Conservation (phyloP, 2,888 invertebrate genomes). For the Drosophila crucigera region DNA sequence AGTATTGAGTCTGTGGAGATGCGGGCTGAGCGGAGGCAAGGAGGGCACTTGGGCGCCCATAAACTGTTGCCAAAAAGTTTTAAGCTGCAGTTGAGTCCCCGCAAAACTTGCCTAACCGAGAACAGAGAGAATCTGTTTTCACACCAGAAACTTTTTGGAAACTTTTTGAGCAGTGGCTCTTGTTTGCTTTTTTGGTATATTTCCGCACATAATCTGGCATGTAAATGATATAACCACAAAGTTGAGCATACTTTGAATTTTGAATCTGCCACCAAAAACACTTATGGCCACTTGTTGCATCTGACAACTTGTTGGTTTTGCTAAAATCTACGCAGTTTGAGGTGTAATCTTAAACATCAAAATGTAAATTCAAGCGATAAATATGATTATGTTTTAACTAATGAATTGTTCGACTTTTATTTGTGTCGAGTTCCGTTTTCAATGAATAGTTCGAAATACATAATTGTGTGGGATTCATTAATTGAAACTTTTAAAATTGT, state of each 20-base stretch:
- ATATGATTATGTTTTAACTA: neutral
- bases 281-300: slow-evolving; percentile 43
- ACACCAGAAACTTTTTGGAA: slow-evolving; percentile 60
- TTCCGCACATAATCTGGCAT: slow-evolving; percentile 67
- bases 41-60: slow-evolving; percentile 13
- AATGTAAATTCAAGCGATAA: neutral
- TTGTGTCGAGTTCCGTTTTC: neutral
- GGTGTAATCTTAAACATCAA: neutral
- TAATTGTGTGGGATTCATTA: neutral
- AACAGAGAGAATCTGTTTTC: slow-evolving; percentile 52
- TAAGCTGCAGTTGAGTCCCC: slow-evolving; percentile 73
- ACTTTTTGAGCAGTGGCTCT: slow-evolving; percentile 54
- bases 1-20: slow-evolving; percentile 1
- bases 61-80: slow-evolving; percentile 77
- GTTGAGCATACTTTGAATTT: slow-evolving; percentile 64
- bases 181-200: slow-evolving; percentile 58
- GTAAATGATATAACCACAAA: slow-evolving; percentile 71
- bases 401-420: neutral
- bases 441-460: neutral
- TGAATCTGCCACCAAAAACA: slow-evolving; percentile 22
- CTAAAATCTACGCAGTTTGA: slow-evolving; percentile 3
- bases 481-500: neutral
- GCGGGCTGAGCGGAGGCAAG: neutral
- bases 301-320: slow-evolving; percentile 44
- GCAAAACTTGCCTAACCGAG: slow-evolving; percentile 41